These are phyloP conservation scores for Lampris megalopsis DNA, from an alignment of 2,113 vertebrate species.

Conservation along the genomic window DNA sequence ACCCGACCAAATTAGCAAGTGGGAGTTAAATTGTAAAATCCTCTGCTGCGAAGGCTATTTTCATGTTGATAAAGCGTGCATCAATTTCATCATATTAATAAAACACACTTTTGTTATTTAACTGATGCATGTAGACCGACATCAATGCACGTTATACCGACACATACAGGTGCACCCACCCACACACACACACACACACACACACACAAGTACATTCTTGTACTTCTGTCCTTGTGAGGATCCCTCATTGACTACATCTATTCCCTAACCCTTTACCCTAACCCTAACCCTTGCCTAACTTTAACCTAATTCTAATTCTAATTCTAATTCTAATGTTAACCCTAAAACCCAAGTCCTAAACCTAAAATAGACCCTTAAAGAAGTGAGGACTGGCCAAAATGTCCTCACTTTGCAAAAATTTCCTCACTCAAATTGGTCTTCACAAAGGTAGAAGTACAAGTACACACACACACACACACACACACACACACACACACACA, in stretches of 20 bases:
- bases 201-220: not conserved
- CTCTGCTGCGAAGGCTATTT: not conserved
- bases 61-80: not conserved
- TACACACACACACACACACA: too few relatives aligned
- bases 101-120: conserved; percentile 19
- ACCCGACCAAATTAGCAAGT: conserved; percentile 43
- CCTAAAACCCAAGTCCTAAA: too few relatives aligned
- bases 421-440: too few relatives aligned
- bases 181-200: conserved; percentile 7
- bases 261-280: too few relatives aligned
- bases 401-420: too few relatives aligned
- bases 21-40: conserved; percentile 16
- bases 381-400: too few relatives aligned
- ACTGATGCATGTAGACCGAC: conserved; percentile 15
- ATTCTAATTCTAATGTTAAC: too few relatives aligned
- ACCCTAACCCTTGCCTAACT: too few relatives aligned
- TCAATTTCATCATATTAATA: conserved; percentile 29
- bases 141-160: not conserved
- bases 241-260: too few relatives aligned
- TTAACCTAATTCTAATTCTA: too few relatives aligned
- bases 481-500: not conserved
- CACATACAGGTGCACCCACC: not conserved
- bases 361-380: too few relatives aligned
- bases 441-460: not conserved
- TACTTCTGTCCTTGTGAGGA: conserved; percentile 4